Base-by-base conservation (phyloP, 2,797 vertebrate species). In the Staurois parvus region DNA sequence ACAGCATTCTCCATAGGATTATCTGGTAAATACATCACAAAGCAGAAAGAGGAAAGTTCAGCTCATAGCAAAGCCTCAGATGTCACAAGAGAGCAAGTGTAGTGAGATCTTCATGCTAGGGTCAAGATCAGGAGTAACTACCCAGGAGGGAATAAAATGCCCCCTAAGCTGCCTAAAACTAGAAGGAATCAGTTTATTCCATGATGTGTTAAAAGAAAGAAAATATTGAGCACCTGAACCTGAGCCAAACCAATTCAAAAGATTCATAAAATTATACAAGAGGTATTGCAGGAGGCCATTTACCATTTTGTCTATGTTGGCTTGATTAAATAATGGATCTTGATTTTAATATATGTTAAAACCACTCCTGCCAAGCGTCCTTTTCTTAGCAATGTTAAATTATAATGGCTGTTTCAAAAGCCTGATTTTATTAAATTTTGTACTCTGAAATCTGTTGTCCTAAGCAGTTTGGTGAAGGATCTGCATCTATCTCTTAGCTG, bases 221-320 rank as follows among this genome's bases (percentile, higher is more conserved):
- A 79, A 24, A 62, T 67, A 67, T 62, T 79, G 79, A 83, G 81
- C 28, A 69, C 42, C 79, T 87, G 85, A 87, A 56, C 59, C 42
- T 28, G n/a, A 64, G 81, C 85, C 85, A 87, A 83, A 69, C 69
- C 40, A 83, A 83, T 87, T 86, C 59, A 67, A 24, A 67, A 19
- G 68, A 79, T 83, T 79, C 52, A 79, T 79, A 83, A 86, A 86
- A 83, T 32, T 45, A 78, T 74, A 79, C 73, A 74, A 84, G 48
- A 84, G 67, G 81, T 73, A 69, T 79, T 87, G 68, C 81, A 83
- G 76, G 75, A 83, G 83, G 69, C 81, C 76, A 83, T 87, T 87
- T 87, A 79, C 21, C 75, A 87, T 87, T 87, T 73, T 83, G 69
- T 75, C 59, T 70, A 30, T 48, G 26, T 52, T 87, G 75, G 74